Conservation (phyloP, 2,113 vertebrate genomes). For the Tinamus guttatus region DNA sequence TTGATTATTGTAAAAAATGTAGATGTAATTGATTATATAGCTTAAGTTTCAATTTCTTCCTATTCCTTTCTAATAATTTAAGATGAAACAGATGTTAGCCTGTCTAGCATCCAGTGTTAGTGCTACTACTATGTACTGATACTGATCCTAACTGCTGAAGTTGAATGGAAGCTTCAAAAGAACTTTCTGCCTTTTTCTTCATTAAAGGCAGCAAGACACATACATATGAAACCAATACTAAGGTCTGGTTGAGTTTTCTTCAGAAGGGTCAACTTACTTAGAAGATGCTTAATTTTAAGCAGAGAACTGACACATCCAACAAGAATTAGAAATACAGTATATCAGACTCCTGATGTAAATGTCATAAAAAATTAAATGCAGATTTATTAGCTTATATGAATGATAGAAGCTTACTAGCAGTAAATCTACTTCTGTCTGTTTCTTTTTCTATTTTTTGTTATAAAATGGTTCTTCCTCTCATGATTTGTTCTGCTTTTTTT, state of each 20-base stretch:
- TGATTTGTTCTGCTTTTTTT: not conserved
- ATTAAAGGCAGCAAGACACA: not conserved
- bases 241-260: not conserved
- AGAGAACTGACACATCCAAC: not conserved
- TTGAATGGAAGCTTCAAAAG: conserved; percentile 9
- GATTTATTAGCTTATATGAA: not conserved
- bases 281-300: not conserved
- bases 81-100: not conserved
- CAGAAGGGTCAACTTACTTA: not conserved
- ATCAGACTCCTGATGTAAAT: not conserved
- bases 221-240: not conserved
- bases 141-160: not conserved
- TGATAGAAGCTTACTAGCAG: not conserved
- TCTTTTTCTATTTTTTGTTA: not conserved
- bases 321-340: not conserved
- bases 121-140: not conserved
- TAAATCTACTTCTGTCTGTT: not conserved
- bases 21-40: not conserved
- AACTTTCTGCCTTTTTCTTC: conserved; percentile 4
- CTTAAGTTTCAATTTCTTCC: not conserved
- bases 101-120: not conserved
- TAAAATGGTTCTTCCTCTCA: not conserved
- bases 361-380: not conserved
- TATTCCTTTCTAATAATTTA: not conserved
- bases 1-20: not conserved